Evolutionary conservation across 2,888 invertebrate genomes (phyloP).

Genomic region (Amblyteles armatorius): DNA sequence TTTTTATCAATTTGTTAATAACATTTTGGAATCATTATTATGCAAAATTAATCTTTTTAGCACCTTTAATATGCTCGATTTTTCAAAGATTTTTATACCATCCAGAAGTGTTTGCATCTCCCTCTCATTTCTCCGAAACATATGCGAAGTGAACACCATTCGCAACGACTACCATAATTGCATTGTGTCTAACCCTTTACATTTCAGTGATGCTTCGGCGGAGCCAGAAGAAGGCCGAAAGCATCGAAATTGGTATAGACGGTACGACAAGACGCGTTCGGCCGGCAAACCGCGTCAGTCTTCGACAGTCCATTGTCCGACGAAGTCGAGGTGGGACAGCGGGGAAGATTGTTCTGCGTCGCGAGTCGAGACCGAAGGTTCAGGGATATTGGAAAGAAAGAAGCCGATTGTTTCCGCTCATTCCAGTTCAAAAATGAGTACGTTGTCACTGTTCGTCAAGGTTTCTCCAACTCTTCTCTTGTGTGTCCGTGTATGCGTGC

Average conservation of each 20-base stretch:
- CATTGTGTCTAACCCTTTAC: neutral
- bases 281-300: conserved; percentile 41
- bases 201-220: conserved; percentile 73
- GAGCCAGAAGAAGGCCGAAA: conserved; percentile 73
- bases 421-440: conserved; percentile 44
- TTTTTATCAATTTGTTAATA: too few relatives aligned
- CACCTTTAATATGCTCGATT: too few relatives aligned
- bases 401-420: conserved; percentile 14
- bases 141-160: too few relatives aligned
- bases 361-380: conserved; percentile 30
- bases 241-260: conserved; percentile 79
- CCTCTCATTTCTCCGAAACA: too few relatives aligned
- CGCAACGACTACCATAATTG: neutral
- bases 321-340: conserved; percentile 83
- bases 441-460: conserved; percentile 11
- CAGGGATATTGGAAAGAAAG: conserved; percentile 23
- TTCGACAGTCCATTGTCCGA: conserved; percentile 70
- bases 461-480: neutral
- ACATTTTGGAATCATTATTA: too few relatives aligned
- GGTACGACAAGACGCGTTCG: conserved; percentile 60
- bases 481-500: neutral
- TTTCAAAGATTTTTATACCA: too few relatives aligned
- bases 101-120: too few relatives aligned
- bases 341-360: conserved; percentile 75
- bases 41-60: too few relatives aligned